Evolutionary conservation across 2,113 vertebrate genomes (phyloP).

Genomic region (Cyprinodon brontotheroides): DNA sequence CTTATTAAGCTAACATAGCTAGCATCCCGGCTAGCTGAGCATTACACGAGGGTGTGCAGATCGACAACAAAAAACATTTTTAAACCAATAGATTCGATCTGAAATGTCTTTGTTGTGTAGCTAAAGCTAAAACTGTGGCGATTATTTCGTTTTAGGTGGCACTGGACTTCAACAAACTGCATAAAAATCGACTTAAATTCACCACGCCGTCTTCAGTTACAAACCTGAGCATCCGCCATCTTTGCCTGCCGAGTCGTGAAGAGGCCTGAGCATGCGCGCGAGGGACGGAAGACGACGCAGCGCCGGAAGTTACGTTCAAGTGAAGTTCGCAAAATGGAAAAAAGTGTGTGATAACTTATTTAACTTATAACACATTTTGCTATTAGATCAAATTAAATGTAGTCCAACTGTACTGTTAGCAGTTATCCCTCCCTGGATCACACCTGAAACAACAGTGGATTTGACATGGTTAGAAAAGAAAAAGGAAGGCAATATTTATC

Average conservation of each 20-base stretch:
- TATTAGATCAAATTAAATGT: no score
- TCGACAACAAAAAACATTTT: neutral
- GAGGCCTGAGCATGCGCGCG: slow-evolving; percentile 61
- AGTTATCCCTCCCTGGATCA: no score
- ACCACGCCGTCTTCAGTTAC: slow-evolving; percentile 60
- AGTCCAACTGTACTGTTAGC: no score
- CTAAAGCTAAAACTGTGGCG: accelerated
- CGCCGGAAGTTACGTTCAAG: slow-evolving; percentile 70
- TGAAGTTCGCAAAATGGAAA: neutral
- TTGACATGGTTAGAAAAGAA: no score
- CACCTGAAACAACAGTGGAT: no score
- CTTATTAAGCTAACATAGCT: slow-evolving; percentile 36
- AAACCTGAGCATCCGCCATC: slow-evolving; percentile 90
- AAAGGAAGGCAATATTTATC: no score
- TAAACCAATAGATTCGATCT: accelerated
- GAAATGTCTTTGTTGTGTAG: accelerated
- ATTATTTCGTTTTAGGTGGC: accelerated
- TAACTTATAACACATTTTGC: no score
- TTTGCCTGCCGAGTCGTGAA: slow-evolving; percentile 83
- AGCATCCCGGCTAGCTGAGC: slow-evolving; percentile 32
- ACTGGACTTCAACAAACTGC: neutral
- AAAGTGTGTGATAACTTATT: neutral
- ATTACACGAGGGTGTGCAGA: slow-evolving; percentile 56
- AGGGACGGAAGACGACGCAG: slow-evolving; percentile 45
- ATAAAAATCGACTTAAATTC: slow-evolving; percentile 12